Conservation (phyloP, 2,888 invertebrate genomes). For the Sarcophaga variegata region DNA sequence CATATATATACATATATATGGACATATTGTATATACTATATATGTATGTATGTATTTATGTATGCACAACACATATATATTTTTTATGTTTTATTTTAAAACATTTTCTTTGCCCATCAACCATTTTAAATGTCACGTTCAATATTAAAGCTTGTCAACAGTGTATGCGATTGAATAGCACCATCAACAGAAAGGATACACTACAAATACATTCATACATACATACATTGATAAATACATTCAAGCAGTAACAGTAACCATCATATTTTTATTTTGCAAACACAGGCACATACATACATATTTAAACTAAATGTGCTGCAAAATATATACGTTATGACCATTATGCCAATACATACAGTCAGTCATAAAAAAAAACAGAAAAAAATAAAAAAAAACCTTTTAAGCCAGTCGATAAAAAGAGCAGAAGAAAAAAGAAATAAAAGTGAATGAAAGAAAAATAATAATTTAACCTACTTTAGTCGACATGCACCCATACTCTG, state of each 20-base stretch:
- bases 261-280: constrained; percentile 14
- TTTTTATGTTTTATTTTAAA: constrained; percentile 5
- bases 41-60: background rate
- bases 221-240: background rate
- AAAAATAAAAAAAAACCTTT: background rate
- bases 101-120: constrained; percentile 22
- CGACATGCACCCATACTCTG: constrained; percentile 39
- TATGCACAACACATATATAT: background rate
- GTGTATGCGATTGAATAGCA: constrained; percentile 68
- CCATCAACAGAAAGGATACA: constrained; percentile 72
- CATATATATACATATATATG: too few species aligned
- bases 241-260: constrained; percentile 55
- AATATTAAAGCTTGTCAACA: constrained; percentile 69
- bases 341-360: constrained; percentile 3
- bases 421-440: background rate
- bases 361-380: background rate
- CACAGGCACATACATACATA: background rate
- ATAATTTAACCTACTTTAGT: constrained; percentile 47
- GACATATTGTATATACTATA: background rate
- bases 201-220: background rate
- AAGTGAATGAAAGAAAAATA: constrained; percentile 30
- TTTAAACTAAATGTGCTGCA: constrained; percentile 1
- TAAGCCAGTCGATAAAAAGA: constrained; percentile 4
- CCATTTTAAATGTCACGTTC: constrained; percentile 68
- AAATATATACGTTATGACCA: constrained; percentile 4